Evolutionary conservation across 2,113 vertebrate species (phyloP).

Genomic region (Onychorhynchus coronatus): DNA sequence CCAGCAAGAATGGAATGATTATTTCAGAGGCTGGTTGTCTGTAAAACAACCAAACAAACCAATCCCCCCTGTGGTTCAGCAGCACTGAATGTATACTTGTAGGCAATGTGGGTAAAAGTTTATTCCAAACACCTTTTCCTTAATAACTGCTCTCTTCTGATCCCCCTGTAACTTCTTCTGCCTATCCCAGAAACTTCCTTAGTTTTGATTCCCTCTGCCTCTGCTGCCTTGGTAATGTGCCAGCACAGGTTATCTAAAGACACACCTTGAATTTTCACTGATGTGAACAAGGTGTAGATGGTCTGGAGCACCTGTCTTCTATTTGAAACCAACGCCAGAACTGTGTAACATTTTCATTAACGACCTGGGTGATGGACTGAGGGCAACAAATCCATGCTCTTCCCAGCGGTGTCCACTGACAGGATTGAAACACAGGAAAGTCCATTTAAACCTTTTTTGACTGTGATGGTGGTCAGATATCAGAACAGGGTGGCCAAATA

Average conservation of each 20-base stretch:
- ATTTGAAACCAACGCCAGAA: not conserved
- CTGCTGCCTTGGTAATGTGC: not conserved
- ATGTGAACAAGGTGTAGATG: not conserved
- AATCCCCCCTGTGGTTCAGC: not conserved
- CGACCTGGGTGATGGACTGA: not conserved
- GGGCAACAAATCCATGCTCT: not conserved
- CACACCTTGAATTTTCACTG: not conserved
- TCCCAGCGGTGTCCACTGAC: not conserved
- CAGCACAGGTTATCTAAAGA: not conserved
- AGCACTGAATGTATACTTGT: not conserved
- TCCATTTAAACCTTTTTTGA: not conserved
- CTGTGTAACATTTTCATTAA: not conserved
- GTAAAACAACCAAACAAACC: not conserved
- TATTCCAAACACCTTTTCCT: not conserved
- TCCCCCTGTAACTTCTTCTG: not conserved
- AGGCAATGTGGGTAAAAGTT: not conserved
- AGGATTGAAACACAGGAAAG: not conserved
- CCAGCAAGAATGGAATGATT: conserved; percentile 6
- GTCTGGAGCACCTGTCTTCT: not conserved
- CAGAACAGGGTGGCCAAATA: not conserved
- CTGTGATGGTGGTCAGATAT: not conserved
- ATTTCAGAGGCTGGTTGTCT: not conserved
- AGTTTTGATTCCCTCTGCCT: not conserved
- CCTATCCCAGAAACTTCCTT: not conserved
- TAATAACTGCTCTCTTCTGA: not conserved